These are phyloP conservation scores for Lissocephala sabroskyi DNA, from an alignment of 2,888 invertebrate genomes.

Conservation along the genomic window DNA sequence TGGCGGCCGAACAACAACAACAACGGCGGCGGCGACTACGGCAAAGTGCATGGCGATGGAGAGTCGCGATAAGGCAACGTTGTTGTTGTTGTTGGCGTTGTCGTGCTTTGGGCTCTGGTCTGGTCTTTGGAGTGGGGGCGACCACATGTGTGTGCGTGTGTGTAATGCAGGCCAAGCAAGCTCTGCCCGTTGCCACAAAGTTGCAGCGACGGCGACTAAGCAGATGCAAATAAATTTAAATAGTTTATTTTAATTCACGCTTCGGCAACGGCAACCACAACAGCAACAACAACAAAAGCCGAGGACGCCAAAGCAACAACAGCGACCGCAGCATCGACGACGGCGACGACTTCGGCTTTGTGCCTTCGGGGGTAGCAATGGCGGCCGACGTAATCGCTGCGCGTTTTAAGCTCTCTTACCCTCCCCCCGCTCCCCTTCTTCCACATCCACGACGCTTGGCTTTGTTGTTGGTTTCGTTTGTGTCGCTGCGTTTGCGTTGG, in stretches of 20 bases:
- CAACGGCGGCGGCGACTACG: constrained; percentile 24
- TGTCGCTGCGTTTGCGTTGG: constrained; percentile 18
- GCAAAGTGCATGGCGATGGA: constrained; percentile 64
- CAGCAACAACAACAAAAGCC: constrained; percentile 15
- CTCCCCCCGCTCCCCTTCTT: too few relatives aligned
- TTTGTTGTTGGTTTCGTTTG: constrained; percentile 24
- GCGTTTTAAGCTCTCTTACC: constrained; percentile 2
- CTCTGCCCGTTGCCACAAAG: neutral
- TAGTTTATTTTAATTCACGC: constrained; percentile 67
- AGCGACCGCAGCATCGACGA: constrained; percentile 9
- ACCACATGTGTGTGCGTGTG: constrained; percentile 19
- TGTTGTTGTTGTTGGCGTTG: neutral
- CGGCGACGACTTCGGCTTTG: constrained; percentile 10
- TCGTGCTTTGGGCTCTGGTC: constrained; percentile 1
- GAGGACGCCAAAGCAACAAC: constrained; percentile 27
- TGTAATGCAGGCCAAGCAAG: constrained; percentile 48
- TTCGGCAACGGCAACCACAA: constrained; percentile 39
- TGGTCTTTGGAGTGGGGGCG: too few relatives aligned
- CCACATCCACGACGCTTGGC: neutral
- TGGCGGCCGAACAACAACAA: constrained; percentile 25
- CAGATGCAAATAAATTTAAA: constrained; percentile 67
- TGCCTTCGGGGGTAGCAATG: constrained; percentile 1
- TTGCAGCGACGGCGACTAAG: constrained; percentile 52
- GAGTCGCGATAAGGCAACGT: constrained; percentile 42
- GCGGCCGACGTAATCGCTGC: constrained; percentile 7